Evolutionary conservation across 1,140 invertebrate genomes (phyloP), one percentile per base, ranked within the genome.

Genomic region (Ips nitidus): DNA sequence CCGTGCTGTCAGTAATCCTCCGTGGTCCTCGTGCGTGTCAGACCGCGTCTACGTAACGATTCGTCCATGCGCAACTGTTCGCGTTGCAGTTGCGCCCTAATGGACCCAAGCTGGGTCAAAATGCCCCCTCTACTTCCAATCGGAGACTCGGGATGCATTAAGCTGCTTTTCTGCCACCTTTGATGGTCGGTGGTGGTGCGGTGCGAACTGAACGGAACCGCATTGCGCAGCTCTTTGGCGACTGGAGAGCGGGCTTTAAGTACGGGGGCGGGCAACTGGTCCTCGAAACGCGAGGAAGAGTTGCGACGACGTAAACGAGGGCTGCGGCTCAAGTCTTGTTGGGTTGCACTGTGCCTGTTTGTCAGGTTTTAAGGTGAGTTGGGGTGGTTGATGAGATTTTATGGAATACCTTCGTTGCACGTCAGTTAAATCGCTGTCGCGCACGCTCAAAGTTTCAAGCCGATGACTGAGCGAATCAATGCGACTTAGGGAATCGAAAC

Each of bases 81-180:
- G 50, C 85, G 76, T 68, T 86, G 85, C 65, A 86, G 71, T 66
- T 86, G 85, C 65, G 83, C 76, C 53, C 85, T 70, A 60, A 86
- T 86, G n/a, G 84, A 84, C 3, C 84, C 85, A 8, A 86, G 73
- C 74, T 86, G 85, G 3, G 84, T 85, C 64, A 86, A 77, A 69
- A 86, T 84, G 75, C 82, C 79, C 75, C 82, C 80, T 79, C 73
- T 82, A 66, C 47, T 36, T 4, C 47, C 52, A 1, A 73, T 83
- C 6, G 82, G 83, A 22, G 82, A 82, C 4, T 82, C 82, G 0
- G n/a, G 38, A 6, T 3, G 38, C n/a, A n/a, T 2, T 42, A 41
- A 40, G 38, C 73, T 74, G 38, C 73, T 74, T 81, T 73, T 73
- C 74, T 83, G 80, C 84, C 84, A 86, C 74, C 84, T 84, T 71